Evolutionary conservation across 2,888 invertebrate species (phyloP).

Genomic region (Ophonus ardosiacus): DNA sequence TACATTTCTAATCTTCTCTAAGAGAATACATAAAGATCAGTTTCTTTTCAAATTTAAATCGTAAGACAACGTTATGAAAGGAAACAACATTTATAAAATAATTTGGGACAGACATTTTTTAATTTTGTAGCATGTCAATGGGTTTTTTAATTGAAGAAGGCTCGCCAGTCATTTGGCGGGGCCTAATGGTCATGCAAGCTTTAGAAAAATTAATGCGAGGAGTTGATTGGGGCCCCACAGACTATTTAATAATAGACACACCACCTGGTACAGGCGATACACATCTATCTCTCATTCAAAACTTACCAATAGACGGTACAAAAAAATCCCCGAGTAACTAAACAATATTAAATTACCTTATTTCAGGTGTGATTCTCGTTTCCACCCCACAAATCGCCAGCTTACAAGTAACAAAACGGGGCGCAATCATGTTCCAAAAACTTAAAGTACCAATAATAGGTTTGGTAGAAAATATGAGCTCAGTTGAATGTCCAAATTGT

Average conservation of each 20-base stretch:
- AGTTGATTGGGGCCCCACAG: slow-evolving; percentile 92
- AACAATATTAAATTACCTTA: background rate
- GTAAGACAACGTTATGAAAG: no score
- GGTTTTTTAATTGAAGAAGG: slow-evolving; percentile 92
- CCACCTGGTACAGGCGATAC: slow-evolving; percentile 99
- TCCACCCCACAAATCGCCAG: slow-evolving; percentile 95
- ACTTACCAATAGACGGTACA: slow-evolving; percentile 89
- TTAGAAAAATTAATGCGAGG: slow-evolving; percentile 89
- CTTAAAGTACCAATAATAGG: slow-evolving; percentile 90
- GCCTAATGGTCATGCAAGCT: slow-evolving; percentile 97
- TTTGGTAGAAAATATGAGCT: slow-evolving; percentile 94
- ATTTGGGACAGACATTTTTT: background rate
- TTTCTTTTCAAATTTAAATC: no score
- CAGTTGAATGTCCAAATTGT: slow-evolving; percentile 86
- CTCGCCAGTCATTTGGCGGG: slow-evolving; percentile 95
- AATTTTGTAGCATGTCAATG: slow-evolving; percentile 91
- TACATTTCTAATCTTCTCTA: no score
- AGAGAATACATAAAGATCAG: no score
- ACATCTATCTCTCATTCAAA: slow-evolving; percentile 93
- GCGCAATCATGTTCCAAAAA: slow-evolving; percentile 92
- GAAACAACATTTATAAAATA: no score
- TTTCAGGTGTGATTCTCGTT: slow-evolving; percentile 88
- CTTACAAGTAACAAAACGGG: slow-evolving; percentile 89
- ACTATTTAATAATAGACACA: slow-evolving; percentile 94
- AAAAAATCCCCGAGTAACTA: background rate